Conservation (phyloP, 2,888 invertebrate genomes). For the Dugesia japonica region DNA sequence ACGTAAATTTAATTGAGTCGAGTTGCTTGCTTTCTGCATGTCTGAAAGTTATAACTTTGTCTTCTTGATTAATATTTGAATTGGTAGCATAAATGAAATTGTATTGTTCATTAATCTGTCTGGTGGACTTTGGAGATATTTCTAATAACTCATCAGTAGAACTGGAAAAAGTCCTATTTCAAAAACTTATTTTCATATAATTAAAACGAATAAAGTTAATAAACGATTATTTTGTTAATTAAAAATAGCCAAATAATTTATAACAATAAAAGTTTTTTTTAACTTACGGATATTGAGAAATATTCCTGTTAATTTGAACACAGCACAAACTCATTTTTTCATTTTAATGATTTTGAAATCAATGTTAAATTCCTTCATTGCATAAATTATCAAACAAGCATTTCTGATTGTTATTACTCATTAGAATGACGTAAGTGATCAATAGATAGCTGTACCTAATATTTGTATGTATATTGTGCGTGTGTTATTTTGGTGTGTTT, state of each 20-base stretch:
- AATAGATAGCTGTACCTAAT: constrained; percentile 16
- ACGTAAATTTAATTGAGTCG: not conserved
- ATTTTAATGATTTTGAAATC: constrained; percentile 11
- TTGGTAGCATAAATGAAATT: not conserved
- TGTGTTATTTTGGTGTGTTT: not conserved
- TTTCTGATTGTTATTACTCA: constrained; percentile 20
- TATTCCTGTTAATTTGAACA: constrained; percentile 8
- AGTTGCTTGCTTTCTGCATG: not conserved
- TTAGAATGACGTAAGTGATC: not conserved
- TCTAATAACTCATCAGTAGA: not conserved
- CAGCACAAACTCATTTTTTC: constrained; percentile 11
- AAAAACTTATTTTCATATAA: too few relatives aligned
- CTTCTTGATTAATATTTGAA: not conserved
- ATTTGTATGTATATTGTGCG: not conserved
- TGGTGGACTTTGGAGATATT: not conserved
- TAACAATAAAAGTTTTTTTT: too few relatives aligned
- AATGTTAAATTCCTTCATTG: constrained; percentile 14
- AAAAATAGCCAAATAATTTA: too few relatives aligned
- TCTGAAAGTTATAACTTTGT: not conserved
- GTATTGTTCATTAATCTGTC: not conserved
- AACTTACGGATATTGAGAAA: constrained; percentile 3
- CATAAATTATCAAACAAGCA: not conserved
- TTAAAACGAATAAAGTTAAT: too few relatives aligned
- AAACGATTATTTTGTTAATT: not conserved
- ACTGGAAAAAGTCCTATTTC: not conserved